These are phyloP conservation scores for Drosophila nr. perissopoda DNA, from an alignment of 2,888 invertebrate genomes.

Conservation along the genomic window DNA sequence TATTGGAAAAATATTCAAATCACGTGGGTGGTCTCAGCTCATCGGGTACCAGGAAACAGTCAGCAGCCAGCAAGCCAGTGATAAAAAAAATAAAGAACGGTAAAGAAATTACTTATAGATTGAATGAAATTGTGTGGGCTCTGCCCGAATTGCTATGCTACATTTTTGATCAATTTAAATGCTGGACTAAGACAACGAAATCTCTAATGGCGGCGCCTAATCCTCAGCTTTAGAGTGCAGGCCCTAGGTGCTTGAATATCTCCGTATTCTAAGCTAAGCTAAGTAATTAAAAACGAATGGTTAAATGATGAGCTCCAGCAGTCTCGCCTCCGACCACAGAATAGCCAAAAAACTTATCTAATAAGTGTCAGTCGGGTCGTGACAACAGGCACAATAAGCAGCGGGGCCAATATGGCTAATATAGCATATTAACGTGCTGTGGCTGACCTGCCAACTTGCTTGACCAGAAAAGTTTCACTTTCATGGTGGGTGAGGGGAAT, in stretches of 20 bases:
- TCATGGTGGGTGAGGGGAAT: conserved; percentile 24
- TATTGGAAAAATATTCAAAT: conserved; percentile 82
- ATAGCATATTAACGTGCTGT: conserved; percentile 48
- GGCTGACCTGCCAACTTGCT: conserved; percentile 52
- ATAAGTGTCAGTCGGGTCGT: conserved; percentile 75
- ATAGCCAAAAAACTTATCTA: conserved; percentile 73
- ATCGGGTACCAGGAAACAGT: conserved; percentile 39
- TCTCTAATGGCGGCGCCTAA: conserved; percentile 60
- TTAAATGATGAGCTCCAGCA: conserved; percentile 61
- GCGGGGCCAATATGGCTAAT: conserved; percentile 25
- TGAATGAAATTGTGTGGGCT: conserved; percentile 73
- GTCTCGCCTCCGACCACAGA: neutral
- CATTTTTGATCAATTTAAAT: conserved; percentile 78
- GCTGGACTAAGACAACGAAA: conserved; percentile 74
- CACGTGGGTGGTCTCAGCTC: conserved; percentile 78
- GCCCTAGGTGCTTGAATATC: conserved; percentile 22
- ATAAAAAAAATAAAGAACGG: conserved; percentile 60
- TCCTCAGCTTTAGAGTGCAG: conserved; percentile 56
- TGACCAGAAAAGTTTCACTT: conserved; percentile 65
- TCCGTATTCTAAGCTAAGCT: conserved; percentile 58
- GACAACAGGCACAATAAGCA: conserved; percentile 31
- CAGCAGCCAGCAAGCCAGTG: conserved; percentile 42
- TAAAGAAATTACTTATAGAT: conserved; percentile 79
- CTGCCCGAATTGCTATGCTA: conserved; percentile 37
- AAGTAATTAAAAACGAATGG: conserved; percentile 73